Conservation (phyloP, 2,113 vertebrate genomes). For the Loxodonta africana region DNA sequence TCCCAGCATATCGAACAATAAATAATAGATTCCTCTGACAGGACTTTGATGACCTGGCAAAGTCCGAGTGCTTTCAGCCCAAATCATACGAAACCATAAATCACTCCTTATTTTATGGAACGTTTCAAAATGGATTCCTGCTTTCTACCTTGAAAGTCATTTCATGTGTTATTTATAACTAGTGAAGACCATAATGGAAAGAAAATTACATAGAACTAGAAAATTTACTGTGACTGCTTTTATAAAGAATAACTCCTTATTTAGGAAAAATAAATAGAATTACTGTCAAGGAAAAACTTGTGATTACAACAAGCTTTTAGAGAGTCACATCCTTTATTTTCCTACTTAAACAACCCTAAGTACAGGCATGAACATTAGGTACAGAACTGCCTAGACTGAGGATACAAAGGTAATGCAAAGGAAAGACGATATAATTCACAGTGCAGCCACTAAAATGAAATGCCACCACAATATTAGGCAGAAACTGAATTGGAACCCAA, state of each 20-base stretch:
- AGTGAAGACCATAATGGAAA: constrained; percentile 88
- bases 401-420: constrained; percentile 12
- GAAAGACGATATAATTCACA: neutral
- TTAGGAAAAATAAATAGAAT: constrained; percentile 83
- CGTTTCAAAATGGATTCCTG: constrained; percentile 93
- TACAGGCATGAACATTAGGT: neutral
- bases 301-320: constrained; percentile 80
- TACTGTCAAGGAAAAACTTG: constrained; percentile 79
- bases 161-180: constrained; percentile 94
- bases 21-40: constrained; percentile 92
- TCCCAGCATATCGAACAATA: constrained; percentile 90
- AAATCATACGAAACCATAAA: constrained; percentile 94
- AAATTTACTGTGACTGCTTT: constrained; percentile 89
- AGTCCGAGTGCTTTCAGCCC: constrained; percentile 92
- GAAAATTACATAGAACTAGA: constrained; percentile 89
- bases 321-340: constrained; percentile 63
- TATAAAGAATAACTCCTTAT: constrained; percentile 87
- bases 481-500: neutral
- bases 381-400: neutral
- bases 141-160: constrained; percentile 94
- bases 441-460: neutral
- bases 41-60: constrained; percentile 93
- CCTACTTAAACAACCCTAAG: constrained; percentile 52
- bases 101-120: constrained; percentile 93
- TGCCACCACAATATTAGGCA: neutral